Evolutionary conservation across 2,888 invertebrate species (phyloP), one percentile per base, ranked within the genome.

Genomic region (Tiliacea citrago): DNA sequence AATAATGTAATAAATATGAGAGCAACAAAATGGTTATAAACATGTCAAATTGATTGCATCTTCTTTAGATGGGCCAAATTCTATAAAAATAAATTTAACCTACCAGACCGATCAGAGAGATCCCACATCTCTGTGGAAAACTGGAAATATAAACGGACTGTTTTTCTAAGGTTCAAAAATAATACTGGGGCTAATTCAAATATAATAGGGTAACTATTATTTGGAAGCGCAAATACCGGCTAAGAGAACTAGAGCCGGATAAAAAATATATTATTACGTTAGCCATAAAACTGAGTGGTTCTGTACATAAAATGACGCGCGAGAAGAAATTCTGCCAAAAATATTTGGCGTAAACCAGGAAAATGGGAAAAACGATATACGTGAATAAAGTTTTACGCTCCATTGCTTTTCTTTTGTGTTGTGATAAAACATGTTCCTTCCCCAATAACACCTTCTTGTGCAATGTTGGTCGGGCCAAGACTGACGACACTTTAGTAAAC

Each of bases 281-380:
- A 65, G 45, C 69, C 29, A 65, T 84, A 83, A 85, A 84, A 73
- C 67, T 74, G 82, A 83, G 78, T 83, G 82, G 82, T 47, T 72
- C 45, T 16, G 65, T 47, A 79, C 68, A 84, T 82, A 81, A 74
- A 85, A 58, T 29, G 51, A 79, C 58, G 63, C 60, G 29, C 35
- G 5, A 12, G 24, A 73, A 67, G 42, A 77, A 55, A 63, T 67
- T 60, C 39, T 13, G 39, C 18, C 55, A 65, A 62, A 76, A 72
- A 74, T 39, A 61, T 70, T 65, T 81, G 63, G 60, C 35, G 29
- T 58, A 57, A 39, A 51, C 61, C 58, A 51, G 45, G 35, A 21
- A 55, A 63, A 73, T 72, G n/a, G 55, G 35, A 60, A 61, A 74
- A n/a, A 65, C 51, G 24, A 61, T 57, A 29, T 62, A n/a, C 45